Evolutionary conservation across 2,113 vertebrate genomes (phyloP).

Genomic region (Nesogale talazaci): DNA sequence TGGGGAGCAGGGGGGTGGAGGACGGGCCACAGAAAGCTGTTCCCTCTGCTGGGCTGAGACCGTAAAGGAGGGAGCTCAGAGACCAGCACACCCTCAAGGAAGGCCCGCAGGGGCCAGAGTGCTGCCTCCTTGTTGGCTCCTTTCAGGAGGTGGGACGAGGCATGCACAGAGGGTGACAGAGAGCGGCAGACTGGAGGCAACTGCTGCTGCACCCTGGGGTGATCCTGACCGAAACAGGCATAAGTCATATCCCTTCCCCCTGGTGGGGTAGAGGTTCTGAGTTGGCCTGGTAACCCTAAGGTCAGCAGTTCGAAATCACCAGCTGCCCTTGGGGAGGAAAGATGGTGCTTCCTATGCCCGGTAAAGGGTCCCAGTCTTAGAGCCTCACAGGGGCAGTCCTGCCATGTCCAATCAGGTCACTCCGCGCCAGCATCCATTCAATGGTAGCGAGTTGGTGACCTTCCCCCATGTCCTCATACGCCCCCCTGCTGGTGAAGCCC

Average conservation of each 20-base stretch:
- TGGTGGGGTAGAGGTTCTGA: no score
- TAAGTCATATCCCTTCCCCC: neutral
- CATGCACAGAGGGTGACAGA: neutral
- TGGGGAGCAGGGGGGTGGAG: neutral
- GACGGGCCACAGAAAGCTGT: neutral
- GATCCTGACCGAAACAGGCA: neutral
- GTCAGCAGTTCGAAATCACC: no score
- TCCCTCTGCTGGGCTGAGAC: neutral
- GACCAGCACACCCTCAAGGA: neutral
- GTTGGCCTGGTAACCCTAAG: no score
- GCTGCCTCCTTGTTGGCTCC: no score
- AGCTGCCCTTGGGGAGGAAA: no score
- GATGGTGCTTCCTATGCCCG: no score
- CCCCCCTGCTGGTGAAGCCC: neutral
- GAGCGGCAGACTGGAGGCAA: neutral
- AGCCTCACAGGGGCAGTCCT: no score
- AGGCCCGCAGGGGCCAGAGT: no score
- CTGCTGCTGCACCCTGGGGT: neutral
- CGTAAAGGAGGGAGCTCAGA: neutral
- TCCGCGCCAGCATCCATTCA: no score
- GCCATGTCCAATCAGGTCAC: no score
- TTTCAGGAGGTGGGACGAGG: neutral
- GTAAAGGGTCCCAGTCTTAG: no score
- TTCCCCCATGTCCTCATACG: neutral
- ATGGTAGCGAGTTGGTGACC: no score